Conservation (phyloP, 2,113 vertebrate genomes). For the Cinclus cinclus region DNA sequence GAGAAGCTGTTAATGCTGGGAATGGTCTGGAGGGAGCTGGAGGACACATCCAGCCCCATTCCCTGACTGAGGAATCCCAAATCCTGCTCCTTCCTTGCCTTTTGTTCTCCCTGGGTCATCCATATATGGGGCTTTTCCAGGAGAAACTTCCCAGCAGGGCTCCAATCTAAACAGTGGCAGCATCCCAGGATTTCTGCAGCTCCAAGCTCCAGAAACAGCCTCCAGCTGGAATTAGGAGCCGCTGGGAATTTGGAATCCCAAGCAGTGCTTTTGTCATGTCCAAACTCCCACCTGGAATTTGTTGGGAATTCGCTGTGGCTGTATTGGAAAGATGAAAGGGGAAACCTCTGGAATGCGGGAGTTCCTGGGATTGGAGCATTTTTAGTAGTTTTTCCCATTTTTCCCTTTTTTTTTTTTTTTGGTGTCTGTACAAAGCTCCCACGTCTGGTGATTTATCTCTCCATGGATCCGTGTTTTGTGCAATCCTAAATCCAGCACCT, state of each 20-base stretch:
- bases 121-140: slow-evolving; percentile 35
- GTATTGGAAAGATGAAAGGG: neutral
- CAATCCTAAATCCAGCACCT: neutral
- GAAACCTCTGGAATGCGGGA: neutral
- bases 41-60: neutral
- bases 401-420: neutral
- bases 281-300: neutral
- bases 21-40: neutral
- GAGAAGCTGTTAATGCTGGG: neutral
- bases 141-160: slow-evolving; percentile 9
- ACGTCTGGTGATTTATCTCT: neutral
- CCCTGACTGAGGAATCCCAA: neutral
- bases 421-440: neutral
- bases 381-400: neutral
- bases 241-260: neutral
- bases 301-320: neutral
- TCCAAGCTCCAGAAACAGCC: neutral
- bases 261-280: neutral
- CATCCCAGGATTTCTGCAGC: slow-evolving; percentile 2
- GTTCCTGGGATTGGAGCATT: neutral
- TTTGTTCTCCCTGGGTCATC: neutral
- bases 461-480: neutral
- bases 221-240: neutral
- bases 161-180: slow-evolving; percentile 38
- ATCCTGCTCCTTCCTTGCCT: neutral